These are phyloP conservation scores for Montipora sp. DNA, from an alignment of 64 coral and sea anemone species.

Conservation along the genomic window DNA sequence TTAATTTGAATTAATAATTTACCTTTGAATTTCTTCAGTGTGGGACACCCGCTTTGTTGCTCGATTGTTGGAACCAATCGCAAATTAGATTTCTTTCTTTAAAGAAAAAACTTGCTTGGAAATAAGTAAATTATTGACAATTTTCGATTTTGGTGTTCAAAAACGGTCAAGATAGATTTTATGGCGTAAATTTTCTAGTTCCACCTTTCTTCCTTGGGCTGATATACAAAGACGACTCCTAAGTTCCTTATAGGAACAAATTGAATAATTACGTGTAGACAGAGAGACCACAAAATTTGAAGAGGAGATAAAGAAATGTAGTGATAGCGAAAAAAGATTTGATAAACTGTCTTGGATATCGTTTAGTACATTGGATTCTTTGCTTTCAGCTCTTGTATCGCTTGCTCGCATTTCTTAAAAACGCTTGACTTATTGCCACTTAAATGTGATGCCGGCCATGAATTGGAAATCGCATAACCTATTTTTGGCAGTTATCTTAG, in stretches of 20 bases:
- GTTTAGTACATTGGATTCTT: neutral
- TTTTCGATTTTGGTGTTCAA: neutral
- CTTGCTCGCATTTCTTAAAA: neutral
- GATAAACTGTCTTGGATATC: no score
- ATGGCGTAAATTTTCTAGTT: neutral
- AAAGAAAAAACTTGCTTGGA: neutral
- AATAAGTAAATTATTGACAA: constrained; percentile 50
- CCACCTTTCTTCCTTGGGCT: no score
- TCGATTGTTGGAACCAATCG: neutral
- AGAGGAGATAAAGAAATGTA: no score
- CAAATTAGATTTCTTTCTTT: neutral
- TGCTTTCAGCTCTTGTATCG: neutral
- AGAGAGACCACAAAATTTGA: no score
- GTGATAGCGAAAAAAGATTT: no score
- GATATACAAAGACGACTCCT: no score
- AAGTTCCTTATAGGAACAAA: no score
- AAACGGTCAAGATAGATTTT: neutral
- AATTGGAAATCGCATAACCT: neutral
- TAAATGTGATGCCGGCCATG: neutral
- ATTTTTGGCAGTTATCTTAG: neutral
- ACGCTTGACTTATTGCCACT: neutral
- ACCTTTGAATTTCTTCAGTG: neutral
- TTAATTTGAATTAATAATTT: constrained; percentile 19
- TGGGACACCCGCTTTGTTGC: constrained; percentile 30
- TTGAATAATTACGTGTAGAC: no score